Evolutionary conservation across 2,888 invertebrate genomes (phyloP).

Genomic region (Epinotia nisella): DNA sequence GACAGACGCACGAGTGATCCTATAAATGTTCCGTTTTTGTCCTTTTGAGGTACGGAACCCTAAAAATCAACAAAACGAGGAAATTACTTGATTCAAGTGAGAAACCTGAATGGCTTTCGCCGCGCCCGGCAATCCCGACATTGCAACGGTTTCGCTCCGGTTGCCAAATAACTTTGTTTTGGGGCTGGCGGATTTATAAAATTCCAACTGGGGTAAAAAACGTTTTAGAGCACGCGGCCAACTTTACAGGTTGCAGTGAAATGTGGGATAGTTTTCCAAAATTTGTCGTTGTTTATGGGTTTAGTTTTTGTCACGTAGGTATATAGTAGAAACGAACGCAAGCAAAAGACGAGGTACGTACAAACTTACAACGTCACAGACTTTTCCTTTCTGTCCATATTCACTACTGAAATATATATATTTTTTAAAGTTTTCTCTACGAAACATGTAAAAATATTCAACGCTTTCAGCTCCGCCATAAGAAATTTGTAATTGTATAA

Average conservation of each 20-base stretch:
- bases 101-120: constrained; percentile 10
- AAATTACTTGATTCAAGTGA: constrained; percentile 16
- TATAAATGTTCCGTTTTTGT: too few relatives aligned
- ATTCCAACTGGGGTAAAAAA: constrained; percentile 31
- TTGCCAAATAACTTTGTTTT: constrained; percentile 42
- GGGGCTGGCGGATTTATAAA: constrained; percentile 18
- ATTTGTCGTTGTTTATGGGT: constrained; percentile 23
- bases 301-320: constrained; percentile 6
- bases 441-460: neutral
- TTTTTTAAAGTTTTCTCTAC: too few relatives aligned
- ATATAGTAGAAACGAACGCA: neutral
- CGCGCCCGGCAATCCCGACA: neutral
- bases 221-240: constrained; percentile 20
- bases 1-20: too few relatives aligned
- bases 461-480: constrained; percentile 15
- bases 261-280: constrained; percentile 24
- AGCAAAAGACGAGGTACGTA: too few relatives aligned
- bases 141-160: constrained; percentile 35
- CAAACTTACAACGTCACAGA: too few relatives aligned
- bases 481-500: constrained; percentile 8
- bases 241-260: constrained; percentile 25
- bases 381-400: too few relatives aligned
- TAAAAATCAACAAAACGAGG: constrained; percentile 11
- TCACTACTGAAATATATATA: too few relatives aligned
- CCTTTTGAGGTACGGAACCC: too few relatives aligned